Evolutionary conservation across 2,888 invertebrate species (phyloP).

Genomic region (Andrena trimmerana): DNA sequence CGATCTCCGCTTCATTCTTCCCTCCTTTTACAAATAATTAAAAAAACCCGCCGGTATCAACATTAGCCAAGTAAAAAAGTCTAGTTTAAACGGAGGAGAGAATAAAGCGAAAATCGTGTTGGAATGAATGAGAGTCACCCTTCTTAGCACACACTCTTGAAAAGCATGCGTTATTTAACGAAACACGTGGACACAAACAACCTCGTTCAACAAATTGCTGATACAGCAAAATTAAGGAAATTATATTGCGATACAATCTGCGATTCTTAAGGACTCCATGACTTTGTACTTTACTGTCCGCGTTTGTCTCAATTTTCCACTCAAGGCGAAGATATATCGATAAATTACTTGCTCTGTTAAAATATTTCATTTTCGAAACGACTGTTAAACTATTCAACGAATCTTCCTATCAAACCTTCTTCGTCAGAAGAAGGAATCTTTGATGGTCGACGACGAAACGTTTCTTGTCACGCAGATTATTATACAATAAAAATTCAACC

Average conservation of each 20-base stretch:
- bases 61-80: background rate
- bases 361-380: background rate
- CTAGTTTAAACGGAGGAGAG: background rate
- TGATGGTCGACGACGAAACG: background rate
- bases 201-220: constrained; percentile 34
- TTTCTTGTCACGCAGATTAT: constrained; percentile 8
- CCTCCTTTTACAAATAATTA: background rate
- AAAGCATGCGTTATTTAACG: background rate
- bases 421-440: background rate
- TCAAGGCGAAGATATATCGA: background rate
- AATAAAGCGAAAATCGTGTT: background rate
- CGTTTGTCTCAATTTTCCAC: background rate
- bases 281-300: background rate
- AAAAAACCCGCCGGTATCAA: background rate
- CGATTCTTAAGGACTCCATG: background rate
- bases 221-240: constrained; percentile 50
- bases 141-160: background rate
- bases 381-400: background rate
- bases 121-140: background rate
- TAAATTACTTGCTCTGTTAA: background rate
- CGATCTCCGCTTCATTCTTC: background rate
- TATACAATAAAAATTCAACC: constrained; percentile 31
- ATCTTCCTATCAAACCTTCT: background rate
- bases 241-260: constrained; percentile 26
- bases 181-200: background rate